Evolutionary conservation across 2,888 invertebrate species (phyloP).

Genomic region (Macrophya alboannulata): DNA sequence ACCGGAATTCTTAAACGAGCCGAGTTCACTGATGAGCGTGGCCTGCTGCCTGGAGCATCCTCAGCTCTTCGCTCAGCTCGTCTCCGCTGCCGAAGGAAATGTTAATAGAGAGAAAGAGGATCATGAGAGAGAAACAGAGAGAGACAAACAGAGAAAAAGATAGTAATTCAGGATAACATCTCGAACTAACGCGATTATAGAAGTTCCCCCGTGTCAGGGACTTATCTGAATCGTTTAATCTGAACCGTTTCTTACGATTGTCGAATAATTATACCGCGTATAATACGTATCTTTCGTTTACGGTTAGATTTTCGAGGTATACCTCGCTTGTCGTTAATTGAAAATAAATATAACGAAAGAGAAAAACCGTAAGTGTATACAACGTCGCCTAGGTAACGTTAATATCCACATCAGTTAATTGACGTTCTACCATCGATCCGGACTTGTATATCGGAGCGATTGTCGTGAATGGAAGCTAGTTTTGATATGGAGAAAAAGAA

Average conservation of each 20-base stretch:
- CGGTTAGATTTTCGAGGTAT: conserved; percentile 37
- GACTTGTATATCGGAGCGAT: not conserved
- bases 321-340: conserved; percentile 38
- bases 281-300: conserved; percentile 52
- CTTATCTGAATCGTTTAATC: conserved; percentile 48
- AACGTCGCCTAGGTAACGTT: not conserved
- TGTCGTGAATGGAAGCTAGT: not conserved
- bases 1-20: conserved; percentile 49
- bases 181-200: conserved; percentile 60
- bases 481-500: not conserved
- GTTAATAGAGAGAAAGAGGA: conserved; percentile 53
- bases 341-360: not conserved
- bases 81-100: conserved; percentile 9
- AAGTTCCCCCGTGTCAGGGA: conserved; percentile 49
- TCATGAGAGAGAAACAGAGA: conserved; percentile 27
- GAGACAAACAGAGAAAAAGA: conserved; percentile 50
- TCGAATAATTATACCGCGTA: conserved; percentile 51
- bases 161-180: conserved; percentile 58
- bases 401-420: not conserved
- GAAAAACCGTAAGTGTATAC: not conserved
- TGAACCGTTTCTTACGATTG: conserved; percentile 49
- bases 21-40: conserved; percentile 58
- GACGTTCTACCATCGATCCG: not conserved
- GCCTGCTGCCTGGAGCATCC: conserved; percentile 35
- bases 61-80: conserved; percentile 6